Base-by-base conservation (phyloP, 2,113 vertebrate species). In the Corythoichthys haematopterus region DNA sequence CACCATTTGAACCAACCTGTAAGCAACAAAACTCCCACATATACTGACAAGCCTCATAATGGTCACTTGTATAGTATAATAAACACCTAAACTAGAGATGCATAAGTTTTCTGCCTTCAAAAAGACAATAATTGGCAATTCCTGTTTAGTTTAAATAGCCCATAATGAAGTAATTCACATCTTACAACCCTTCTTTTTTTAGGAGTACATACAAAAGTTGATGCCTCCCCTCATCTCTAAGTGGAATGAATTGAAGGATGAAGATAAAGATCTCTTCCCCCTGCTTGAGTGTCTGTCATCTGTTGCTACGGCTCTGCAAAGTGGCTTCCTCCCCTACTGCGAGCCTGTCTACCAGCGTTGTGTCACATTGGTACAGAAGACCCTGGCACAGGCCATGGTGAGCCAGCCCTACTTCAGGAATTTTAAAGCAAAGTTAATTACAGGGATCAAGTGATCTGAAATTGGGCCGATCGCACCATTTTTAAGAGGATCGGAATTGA, bases 311-410 rank as follows among this genome's bases (percentile, higher is more conserved):
- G 95, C 96, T 0, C 88, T 98, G 76, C 96, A 98, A 91, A 97
- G 94, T 0, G 96, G 95, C 35, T 97, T 97, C 87, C 91, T 97
- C 37, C 96, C 95, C 0, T 97, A 98, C 82, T 97, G 96, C 0
- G 96, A 97, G 83, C 96, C 96, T 0, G 96, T 97, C 35, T 97
- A 98, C 79, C 96, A 97, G 89, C 95, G 96, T 79, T 98, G 96
- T 0, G 96, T 98, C 81, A 97, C 95, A 0, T 87, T 97, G 69
- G 96, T 97, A 59, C 95, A 97, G 88, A 98, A 98, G 78, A 98
- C 96, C 0, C 87, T 97, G 37, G 96, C 95, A 60, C 95, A 96
- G 74, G 95, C 96, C 72, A 98, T 98, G 96, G 96, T 98, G 71
- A 90, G 92, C 12, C 63, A 37, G 1, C 40, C 63, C 0, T 64